A percentile compares a stretch with the other conserved stretches of the same genome.
phyloP scores from a whole-genome alignment of 1,140 invertebrate species.

The Listronotus oregonensis region DNA sequence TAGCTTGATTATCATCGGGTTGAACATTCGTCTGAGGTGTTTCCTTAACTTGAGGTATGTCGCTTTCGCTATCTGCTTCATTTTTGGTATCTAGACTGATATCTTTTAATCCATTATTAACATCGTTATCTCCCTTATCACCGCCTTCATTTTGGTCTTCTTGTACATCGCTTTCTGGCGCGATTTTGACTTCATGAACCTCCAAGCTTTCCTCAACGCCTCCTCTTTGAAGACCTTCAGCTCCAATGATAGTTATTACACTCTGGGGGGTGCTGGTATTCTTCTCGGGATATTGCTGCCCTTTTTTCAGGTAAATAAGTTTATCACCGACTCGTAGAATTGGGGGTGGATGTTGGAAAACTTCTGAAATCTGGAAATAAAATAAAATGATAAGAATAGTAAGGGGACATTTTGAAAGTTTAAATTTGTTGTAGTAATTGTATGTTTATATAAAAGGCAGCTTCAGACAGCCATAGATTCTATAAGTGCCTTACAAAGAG shows the following conservation, averaged over 20 bases:
- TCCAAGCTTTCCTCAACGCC: constrained; percentile 49
- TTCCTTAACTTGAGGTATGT: constrained; percentile 1
- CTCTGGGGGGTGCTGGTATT: constrained; percentile 51
- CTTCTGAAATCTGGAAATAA: constrained; percentile 41
- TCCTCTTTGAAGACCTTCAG: constrained; percentile 56
- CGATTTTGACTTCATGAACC: constrained; percentile 42
- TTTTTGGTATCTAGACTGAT: constrained; percentile 2
- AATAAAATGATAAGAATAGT: constrained; percentile 2
- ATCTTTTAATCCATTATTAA: not conserved
- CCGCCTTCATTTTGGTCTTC: not conserved
- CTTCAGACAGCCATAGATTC: no score
- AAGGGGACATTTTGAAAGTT: not conserved
- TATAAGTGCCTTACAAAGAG: no score
- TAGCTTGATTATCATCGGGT: not conserved
- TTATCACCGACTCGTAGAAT: constrained; percentile 56
- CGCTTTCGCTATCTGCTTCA: not conserved
- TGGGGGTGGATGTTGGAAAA: constrained; percentile 54
- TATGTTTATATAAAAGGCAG: no score
- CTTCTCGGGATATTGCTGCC: constrained; percentile 50
- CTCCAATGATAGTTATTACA: constrained; percentile 56
- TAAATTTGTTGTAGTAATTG: no score
- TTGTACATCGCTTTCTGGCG: not conserved
- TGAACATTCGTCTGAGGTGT: not conserved
- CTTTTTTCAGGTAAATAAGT: constrained; percentile 53
- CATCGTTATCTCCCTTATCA: constrained; percentile 1